Conservation (phyloP, 2,888 invertebrate genomes). For the Lagria hirta region DNA sequence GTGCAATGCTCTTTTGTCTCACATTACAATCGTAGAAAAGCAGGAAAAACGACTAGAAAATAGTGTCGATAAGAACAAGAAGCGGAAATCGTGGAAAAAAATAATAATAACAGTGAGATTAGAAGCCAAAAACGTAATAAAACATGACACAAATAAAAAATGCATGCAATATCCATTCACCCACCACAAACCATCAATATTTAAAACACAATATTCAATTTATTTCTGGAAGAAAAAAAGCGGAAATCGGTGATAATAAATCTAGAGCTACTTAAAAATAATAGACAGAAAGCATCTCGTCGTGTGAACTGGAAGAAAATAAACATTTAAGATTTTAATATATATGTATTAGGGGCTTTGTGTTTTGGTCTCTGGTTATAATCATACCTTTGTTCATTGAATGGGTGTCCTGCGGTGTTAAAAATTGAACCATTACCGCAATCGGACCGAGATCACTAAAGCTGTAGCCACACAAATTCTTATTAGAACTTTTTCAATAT, state of each 20-base stretch:
- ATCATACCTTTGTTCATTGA: constrained; percentile 53
- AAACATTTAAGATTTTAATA: constrained; percentile 54
- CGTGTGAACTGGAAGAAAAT: constrained; percentile 50
- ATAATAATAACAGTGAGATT: no score
- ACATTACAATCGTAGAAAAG: no score
- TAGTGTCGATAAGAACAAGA: no score
- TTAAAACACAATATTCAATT: constrained; percentile 33
- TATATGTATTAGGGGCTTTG: constrained; percentile 54
- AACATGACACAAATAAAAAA: no score
- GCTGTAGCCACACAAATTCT: no score
- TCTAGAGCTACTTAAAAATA: constrained; percentile 44
- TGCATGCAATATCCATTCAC: no score
- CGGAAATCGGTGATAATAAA: constrained; percentile 45
- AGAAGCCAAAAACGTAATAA: no score
- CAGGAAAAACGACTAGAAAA: no score
- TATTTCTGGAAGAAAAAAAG: constrained; percentile 34
- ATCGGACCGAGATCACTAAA: constrained; percentile 46
- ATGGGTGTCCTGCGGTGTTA: constrained; percentile 55
- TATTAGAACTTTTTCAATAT: no score
- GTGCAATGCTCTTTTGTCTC: no score
- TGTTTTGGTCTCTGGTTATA: constrained; percentile 48
- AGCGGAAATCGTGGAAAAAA: no score
- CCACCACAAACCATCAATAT: no score
- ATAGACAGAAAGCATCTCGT: constrained; percentile 35
- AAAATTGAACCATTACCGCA: constrained; percentile 56